These are phyloP conservation scores for Lasioglossum figueresi DNA, from an alignment of 2,888 invertebrate species.

Conservation along the genomic window DNA sequence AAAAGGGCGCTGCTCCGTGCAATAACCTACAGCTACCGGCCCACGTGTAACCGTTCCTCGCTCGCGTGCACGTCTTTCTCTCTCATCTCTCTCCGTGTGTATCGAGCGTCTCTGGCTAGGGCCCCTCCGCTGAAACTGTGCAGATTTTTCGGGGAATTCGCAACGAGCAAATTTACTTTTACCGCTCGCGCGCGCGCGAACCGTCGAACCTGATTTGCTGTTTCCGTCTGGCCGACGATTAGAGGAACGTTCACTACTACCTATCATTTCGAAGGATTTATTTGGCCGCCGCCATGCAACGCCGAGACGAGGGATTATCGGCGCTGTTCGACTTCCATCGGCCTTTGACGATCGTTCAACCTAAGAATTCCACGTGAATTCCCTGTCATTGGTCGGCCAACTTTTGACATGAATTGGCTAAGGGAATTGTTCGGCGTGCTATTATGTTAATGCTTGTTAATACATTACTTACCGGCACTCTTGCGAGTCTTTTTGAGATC, in stretches of 20 bases:
- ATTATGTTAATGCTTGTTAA: neutral
- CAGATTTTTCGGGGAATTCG: slow-evolving; percentile 68
- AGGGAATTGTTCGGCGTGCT: neutral
- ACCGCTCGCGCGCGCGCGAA: slow-evolving; percentile 21
- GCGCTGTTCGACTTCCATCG: neutral
- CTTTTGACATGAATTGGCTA: neutral
- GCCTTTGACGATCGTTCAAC: neutral
- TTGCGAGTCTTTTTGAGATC: neutral
- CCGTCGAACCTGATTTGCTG: slow-evolving; percentile 52
- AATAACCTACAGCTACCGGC: slow-evolving; percentile 64
- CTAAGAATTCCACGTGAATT: neutral
- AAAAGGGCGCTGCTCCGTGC: slow-evolving; percentile 69
- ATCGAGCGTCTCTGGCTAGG: slow-evolving; percentile 19
- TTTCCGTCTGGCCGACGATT: slow-evolving; percentile 57
- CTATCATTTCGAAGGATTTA: slow-evolving; percentile 34
- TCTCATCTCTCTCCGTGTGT: slow-evolving; percentile 8
- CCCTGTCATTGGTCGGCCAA: too few species aligned
- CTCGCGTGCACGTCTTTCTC: neutral
- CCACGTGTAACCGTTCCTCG: neutral
- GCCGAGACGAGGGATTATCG: slow-evolving; percentile 20
- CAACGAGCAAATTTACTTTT: slow-evolving; percentile 65
- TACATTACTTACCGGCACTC: neutral
- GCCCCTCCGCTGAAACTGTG: slow-evolving; percentile 58
- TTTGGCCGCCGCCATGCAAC: slow-evolving; percentile 14
- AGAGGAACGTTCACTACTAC: slow-evolving; percentile 40